A percentile compares a stretch with the other conserved stretches of the same genome.
These are phyloP conservation scores for Pachycephala philippinensis DNA, from an alignment of 2,113 vertebrate genomes.

Conservation along the genomic window DNA sequence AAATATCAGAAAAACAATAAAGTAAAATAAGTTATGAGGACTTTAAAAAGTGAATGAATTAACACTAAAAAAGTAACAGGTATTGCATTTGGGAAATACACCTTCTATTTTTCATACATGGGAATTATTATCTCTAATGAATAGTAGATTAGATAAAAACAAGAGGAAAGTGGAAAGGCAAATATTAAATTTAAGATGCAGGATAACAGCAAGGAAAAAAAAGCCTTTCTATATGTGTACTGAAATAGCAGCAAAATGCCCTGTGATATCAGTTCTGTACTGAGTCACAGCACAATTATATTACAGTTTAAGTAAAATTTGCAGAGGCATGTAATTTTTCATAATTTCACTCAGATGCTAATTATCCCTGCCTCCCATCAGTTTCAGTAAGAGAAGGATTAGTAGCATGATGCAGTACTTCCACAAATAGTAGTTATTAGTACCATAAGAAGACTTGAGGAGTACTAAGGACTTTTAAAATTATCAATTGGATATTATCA, in stretches of 20 bases:
- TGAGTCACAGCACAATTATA: background rate
- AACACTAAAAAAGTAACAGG: fast-evolving
- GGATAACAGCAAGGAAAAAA: background rate
- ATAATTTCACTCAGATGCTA: background rate
- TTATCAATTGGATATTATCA: background rate
- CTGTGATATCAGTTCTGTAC: background rate
- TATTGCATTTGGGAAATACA: background rate
- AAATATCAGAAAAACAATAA: background rate
- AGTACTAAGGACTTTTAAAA: background rate
- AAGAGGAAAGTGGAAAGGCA: background rate
- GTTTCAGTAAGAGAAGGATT: background rate
- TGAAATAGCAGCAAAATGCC: background rate
- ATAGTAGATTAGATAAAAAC: background rate
- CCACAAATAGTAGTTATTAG: background rate
- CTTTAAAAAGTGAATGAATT: background rate
- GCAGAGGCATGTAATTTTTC: background rate
- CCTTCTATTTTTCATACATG: background rate
- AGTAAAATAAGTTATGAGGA: background rate
- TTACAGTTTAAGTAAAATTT: background rate
- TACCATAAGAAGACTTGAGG: background rate
- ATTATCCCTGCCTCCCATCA: background rate
- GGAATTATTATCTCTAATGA: background rate
- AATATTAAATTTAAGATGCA: background rate
- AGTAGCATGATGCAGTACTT: background rate
- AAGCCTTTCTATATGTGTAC: background rate